A percentile compares a stretch with the other conserved stretches of the same genome.
Conservation (phyloP, 30 jellyfish, hydroid and myxozoan species). For the Nemopilema nomurai region DNA sequence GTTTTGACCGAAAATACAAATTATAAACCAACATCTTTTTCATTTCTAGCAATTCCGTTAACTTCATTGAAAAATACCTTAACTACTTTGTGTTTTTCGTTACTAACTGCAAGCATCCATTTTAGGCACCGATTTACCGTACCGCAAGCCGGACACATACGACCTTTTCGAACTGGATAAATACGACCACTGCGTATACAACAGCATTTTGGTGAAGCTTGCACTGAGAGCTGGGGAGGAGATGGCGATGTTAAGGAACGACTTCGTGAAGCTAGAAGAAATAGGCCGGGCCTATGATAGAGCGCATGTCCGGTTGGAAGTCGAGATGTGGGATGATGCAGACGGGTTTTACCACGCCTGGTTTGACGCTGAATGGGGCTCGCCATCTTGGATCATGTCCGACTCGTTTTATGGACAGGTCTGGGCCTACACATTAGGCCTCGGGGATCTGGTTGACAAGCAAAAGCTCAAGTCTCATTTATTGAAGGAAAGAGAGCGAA, state of each 20-base stretch:
- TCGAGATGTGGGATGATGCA: constrained; percentile 98
- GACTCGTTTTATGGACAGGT: constrained; percentile 95
- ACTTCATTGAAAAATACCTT: not conserved
- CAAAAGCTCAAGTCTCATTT: constrained; percentile 83
- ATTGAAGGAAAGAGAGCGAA: constrained; percentile 81
- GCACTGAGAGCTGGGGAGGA: constrained; percentile 90
- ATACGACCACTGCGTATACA: constrained; percentile 96
- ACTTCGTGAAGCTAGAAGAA: constrained; percentile 39
- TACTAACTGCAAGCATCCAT: not conserved
- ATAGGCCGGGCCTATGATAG: constrained; percentile 69
- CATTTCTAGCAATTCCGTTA: not conserved
- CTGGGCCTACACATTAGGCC: constrained; percentile 96
- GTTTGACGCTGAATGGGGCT: constrained; percentile 99
- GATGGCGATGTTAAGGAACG: constrained; percentile 78
- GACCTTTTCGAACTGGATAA: constrained; percentile 94
- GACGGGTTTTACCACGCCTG: constrained; percentile 95
- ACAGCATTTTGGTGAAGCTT: constrained; percentile 73
- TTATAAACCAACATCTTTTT: too few species aligned
- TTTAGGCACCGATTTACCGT: constrained; percentile 82
- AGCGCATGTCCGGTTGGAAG: constrained; percentile 84
- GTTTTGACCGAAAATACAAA: too few species aligned
- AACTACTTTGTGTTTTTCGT: not conserved
- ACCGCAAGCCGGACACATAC: constrained; percentile 97
- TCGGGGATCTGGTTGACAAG: constrained; percentile 90
- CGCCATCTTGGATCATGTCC: constrained; percentile 98